Conservation (phyloP, 2,797 vertebrate species). For the Tiaroga cobitis region DNA sequence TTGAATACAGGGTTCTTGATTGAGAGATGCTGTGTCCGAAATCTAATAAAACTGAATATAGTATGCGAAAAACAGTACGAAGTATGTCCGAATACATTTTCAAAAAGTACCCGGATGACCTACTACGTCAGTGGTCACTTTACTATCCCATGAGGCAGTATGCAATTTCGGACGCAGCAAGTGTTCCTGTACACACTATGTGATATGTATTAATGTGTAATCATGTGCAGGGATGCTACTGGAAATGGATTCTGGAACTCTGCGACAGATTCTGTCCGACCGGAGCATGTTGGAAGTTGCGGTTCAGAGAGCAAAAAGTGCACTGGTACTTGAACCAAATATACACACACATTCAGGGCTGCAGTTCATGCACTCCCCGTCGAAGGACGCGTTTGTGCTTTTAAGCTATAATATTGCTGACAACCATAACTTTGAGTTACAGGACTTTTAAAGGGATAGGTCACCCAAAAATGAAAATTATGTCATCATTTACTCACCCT, state of each 20-base stretch:
- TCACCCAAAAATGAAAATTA: too few relatives aligned
- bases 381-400: neutral
- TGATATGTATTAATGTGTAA: constrained; percentile 1
- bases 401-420: neutral
- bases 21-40: neutral
- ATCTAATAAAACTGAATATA: neutral
- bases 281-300: constrained; percentile 72
- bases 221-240: constrained; percentile 80
- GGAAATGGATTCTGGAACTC: constrained; percentile 76
- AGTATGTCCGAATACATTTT: neutral
- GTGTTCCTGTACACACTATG: neutral
- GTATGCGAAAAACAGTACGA: neutral
- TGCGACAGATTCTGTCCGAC: constrained; percentile 74
- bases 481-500: too few relatives aligned
- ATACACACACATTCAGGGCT: constrained; percentile 9
- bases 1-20: neutral
- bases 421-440: neutral
- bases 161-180: neutral
- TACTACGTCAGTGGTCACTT: neutral
- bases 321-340: constrained; percentile 58
- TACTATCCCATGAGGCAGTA: neutral
- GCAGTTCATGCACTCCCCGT: too few relatives aligned
- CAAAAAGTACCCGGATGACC: neutral
- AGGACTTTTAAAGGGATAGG: neutral
- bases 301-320: constrained; percentile 79